These are phyloP conservation scores for Galaxea fascicularis DNA, from an alignment of 92 coral and sea anemone genomes.

Conservation along the genomic window DNA sequence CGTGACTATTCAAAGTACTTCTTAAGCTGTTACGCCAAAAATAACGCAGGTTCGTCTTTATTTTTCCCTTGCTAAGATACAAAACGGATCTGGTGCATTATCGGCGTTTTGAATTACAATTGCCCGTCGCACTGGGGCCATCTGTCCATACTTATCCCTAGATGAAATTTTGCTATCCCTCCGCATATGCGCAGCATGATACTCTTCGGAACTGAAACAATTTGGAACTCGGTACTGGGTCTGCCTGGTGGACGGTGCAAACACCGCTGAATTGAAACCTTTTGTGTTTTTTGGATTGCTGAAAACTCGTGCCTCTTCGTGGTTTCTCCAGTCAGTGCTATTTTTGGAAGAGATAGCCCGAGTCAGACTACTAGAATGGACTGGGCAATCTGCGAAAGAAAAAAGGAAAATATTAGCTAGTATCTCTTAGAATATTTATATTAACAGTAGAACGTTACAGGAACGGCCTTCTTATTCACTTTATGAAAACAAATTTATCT, in stretches of 20 bases:
- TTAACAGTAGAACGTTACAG: too few relatives aligned
- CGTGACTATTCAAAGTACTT: background rate
- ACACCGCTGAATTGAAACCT: conserved; percentile 11
- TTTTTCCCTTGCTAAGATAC: conserved; percentile 22
- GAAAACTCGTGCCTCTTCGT: background rate
- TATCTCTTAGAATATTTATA: too few relatives aligned
- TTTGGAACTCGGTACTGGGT: background rate
- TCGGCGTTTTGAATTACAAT: conserved; percentile 23
- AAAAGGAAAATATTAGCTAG: background rate
- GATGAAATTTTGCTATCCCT: background rate
- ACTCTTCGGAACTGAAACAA: conserved; percentile 5
- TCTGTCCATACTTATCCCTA: conserved; percentile 3
- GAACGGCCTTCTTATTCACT: too few relatives aligned
- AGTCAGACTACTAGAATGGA: background rate
- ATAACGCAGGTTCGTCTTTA: background rate
- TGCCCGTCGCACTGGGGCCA: conserved; percentile 22
- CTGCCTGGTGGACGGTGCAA: conserved; percentile 10
- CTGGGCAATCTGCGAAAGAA: conserved; percentile 12
- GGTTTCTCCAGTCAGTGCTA: background rate
- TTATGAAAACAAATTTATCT: too few relatives aligned
- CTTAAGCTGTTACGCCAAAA: too few relatives aligned
- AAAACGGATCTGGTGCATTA: conserved; percentile 47
- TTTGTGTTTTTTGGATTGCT: background rate
- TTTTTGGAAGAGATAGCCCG: background rate
- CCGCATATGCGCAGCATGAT: conserved; percentile 7